phyloP scores from a whole-genome alignment of 2,888 invertebrate genomes.

The Harmothoe impar region DNA sequence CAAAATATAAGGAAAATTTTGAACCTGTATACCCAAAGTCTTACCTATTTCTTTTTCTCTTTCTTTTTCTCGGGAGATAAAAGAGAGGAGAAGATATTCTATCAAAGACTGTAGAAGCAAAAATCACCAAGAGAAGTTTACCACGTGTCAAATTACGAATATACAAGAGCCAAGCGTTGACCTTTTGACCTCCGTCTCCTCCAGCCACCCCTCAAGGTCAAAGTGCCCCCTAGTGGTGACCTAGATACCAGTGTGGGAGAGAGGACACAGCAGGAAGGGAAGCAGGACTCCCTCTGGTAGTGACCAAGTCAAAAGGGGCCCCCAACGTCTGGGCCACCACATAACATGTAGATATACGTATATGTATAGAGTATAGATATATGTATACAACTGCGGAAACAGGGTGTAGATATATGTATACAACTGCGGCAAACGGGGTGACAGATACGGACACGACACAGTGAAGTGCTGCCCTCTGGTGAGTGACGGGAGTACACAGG shows the following conservation, averaged over 20 bases:
- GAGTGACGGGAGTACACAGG: not conserved
- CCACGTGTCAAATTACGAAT: constrained; percentile 28
- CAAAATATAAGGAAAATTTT: constrained; percentile 62
- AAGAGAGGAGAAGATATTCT: constrained; percentile 61
- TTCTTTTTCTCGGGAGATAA: constrained; percentile 61
- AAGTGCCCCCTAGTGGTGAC: constrained; percentile 32
- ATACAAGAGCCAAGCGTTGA: constrained; percentile 36
- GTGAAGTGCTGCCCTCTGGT: constrained; percentile 27
- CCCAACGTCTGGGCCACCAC: not conserved
- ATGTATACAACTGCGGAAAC: not conserved
- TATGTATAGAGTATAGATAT: constrained; percentile 19
- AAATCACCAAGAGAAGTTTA: constrained; percentile 53
- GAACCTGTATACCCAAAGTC: constrained; percentile 60
- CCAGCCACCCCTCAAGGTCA: constrained; percentile 33
- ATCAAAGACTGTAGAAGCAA: constrained; percentile 63
- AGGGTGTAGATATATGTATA: constrained; percentile 34
- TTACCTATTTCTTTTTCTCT: constrained; percentile 62
- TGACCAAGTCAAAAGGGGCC: constrained; percentile 24
- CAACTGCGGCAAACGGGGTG: constrained; percentile 35
- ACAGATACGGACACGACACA: constrained; percentile 21
- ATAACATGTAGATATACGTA: constrained; percentile 4
- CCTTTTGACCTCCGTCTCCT: constrained; percentile 33
- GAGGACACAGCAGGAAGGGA: constrained; percentile 6
- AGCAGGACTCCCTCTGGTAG: not conserved
- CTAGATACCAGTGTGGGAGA: constrained; percentile 19